Percentiles rank a stretch among this genome's conserved stretches.
Evolutionary conservation across 2,888 invertebrate genomes (phyloP).

Genomic region (Rambutsinella grinnellia): DNA sequence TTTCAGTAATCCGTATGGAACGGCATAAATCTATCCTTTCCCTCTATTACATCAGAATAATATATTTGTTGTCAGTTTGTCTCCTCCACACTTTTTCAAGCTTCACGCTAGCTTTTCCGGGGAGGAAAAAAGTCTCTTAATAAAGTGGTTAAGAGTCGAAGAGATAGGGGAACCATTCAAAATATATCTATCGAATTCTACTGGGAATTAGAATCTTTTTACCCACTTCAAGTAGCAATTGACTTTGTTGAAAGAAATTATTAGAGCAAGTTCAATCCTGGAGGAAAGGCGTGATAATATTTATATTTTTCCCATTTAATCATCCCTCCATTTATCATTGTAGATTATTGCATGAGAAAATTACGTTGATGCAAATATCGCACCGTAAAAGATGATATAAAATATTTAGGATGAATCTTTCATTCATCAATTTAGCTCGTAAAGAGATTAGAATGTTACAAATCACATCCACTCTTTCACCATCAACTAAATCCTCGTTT

Average conservation of each 20-base stretch:
- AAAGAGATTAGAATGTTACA: constrained; percentile 65
- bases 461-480: constrained; percentile 63
- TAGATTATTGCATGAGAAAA: constrained; percentile 8
- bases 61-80: constrained; percentile 17
- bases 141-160: too few species aligned
- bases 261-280: too few species aligned
- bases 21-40: too few species aligned
- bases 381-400: constrained; percentile 2
- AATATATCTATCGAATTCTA: too few species aligned
- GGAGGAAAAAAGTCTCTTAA: too few species aligned
- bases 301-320: constrained; percentile 11
- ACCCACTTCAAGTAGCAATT: too few species aligned
- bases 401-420: not conserved
- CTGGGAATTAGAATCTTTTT: too few species aligned
- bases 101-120: constrained; percentile 30
- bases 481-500: constrained; percentile 56
- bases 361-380: not conserved
- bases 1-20: constrained; percentile 29
- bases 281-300: not conserved
- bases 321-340: constrained; percentile 24
- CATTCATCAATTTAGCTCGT: constrained; percentile 14
- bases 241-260: too few species aligned
- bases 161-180: too few species aligned
- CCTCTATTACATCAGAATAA: too few species aligned
- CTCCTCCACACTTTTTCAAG: constrained; percentile 17